Base-by-base conservation (phyloP, 1,140 invertebrate genomes). In the Drosophila tsacasi region DNA sequence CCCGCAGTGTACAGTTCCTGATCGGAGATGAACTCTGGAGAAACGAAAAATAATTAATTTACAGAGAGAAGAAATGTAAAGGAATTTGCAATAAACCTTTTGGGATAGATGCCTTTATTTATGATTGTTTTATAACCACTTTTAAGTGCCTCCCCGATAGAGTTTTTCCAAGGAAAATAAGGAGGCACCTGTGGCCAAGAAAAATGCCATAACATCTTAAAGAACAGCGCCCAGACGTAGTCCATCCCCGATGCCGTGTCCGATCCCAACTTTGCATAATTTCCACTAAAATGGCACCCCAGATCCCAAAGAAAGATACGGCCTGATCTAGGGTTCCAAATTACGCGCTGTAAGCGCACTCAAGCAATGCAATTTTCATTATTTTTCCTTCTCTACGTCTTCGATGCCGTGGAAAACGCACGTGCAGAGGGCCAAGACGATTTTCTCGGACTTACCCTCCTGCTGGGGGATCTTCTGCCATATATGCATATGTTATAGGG, bases 281-380 rank as follows among this genome's bases (percentile, higher is more conserved):
- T 71, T 79, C 25, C 40, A 66, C 49, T 64, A 66, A 49, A 55
- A 46, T 55, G 25, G 59, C n/a, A 49, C 52, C 57, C 57, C 52
- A 57, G 54, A 59, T 71, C 39, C 9, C 23, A 23, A 23, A 25
- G 32, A 27, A 27, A 21, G 67, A 71, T 71, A 68, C 37, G 37
- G 15, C 64, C 46, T 73, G 73, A 77, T 80, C 80, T 77, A 61
- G 58, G 37, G 40, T 61, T 25, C 54, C 66, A 82, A 86, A 87
- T 86, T 76, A 87, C 50, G 77, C 68, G 60, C 60, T 59, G 42
- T 21, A 63, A 79, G 83, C 55, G 52, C 84, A 84, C 81, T 84
- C 77, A 90, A 84, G 66, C 84, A 90, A 58, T 71, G 74, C 75
- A 78, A 79, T 90, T 84, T 90, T 90, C 74, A 67, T 74, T 74